Evolutionary conservation across 2,888 invertebrate species (phyloP).

Genomic region (Acanthosepion esculentum): DNA sequence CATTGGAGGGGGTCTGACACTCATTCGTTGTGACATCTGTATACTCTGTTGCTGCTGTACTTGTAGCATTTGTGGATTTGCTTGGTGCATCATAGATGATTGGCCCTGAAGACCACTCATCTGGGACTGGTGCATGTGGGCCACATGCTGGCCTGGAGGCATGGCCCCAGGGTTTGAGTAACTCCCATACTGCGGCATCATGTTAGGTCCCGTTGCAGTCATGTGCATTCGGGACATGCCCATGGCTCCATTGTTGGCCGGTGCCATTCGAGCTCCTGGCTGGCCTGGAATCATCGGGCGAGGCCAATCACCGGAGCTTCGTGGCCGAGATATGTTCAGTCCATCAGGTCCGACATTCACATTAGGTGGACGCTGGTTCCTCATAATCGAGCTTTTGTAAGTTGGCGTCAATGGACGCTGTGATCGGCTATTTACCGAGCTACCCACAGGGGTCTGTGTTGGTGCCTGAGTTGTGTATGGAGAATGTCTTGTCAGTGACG

Average conservation of each 20-base stretch:
- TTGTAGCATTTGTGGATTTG: conserved; percentile 56
- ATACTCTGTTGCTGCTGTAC: conserved; percentile 70
- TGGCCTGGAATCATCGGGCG: conserved; percentile 76
- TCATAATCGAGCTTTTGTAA: conserved; percentile 72
- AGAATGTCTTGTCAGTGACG: conserved; percentile 60
- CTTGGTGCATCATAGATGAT: conserved; percentile 51
- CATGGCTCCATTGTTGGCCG: conserved; percentile 42
- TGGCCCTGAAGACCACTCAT: conserved; percentile 65
- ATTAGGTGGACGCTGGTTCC: conserved; percentile 79
- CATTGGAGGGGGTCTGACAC: conserved; percentile 52
- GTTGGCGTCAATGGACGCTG: conserved; percentile 53
- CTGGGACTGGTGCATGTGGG: conserved; percentile 55
- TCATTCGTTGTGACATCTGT: conserved; percentile 75
- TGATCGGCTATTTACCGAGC: conserved; percentile 57
- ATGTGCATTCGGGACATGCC: conserved; percentile 47
- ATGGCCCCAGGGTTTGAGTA: conserved; percentile 65
- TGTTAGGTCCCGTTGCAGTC: conserved; percentile 59
- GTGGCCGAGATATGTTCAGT: conserved; percentile 75
- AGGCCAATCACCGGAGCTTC: conserved; percentile 77
- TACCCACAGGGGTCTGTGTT: conserved; percentile 54
- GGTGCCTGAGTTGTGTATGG: conserved; percentile 59
- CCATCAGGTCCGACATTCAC: conserved; percentile 79
- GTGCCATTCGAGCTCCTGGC: conserved; percentile 40
- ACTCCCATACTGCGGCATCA: conserved; percentile 77
- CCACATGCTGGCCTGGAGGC: conserved; percentile 53